Evolutionary conservation across 2,797 vertebrate genomes (phyloP), one percentile per base, ranked within the genome.

Genomic region (Spinus olivaceus): DNA sequence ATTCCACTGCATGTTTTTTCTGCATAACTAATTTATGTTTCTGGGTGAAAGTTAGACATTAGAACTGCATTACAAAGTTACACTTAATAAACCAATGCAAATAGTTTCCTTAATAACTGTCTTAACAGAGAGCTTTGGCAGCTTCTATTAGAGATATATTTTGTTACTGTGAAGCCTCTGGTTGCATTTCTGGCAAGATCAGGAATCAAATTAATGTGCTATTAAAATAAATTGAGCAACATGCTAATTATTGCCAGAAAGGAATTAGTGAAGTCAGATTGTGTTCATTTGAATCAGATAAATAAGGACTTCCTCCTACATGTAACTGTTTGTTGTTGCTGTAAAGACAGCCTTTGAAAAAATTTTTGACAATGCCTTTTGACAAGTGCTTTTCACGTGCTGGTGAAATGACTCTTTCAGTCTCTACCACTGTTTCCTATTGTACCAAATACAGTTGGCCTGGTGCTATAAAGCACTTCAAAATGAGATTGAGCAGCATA

Each of bases 221-320:
- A 91, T 79, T 88, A 92, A 95, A 86, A 94, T 64, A 85, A 96
- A 96, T 85, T 86, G 86, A 92, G 71, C 73, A 90, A 78, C 47
- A 46, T 71, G 19, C 15, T 92, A 94, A 94, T 96, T 93, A 90
- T 76, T 90, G 67, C 78, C 83, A 94, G 82, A 94, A 95, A 92
- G 19, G 9, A 91, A 90, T 90, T 74, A 81, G 24, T 44, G 25
- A 82, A 85, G 86, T 39, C 67, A 93, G 73, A 82, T 35, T 78
- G 41, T 66, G 74, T 95, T 94, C 10, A 84, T 86, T 92, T 90
- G 66, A 92, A 94, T 86, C 70, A 85, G 80, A 96, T 71, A 94
- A 92, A 76, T 87, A 89, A 86, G n/a, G 54, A 63, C 56, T 88
- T 94, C 66, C 49, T 87, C 56, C 67, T 65, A 23, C 60, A 73